Conservation (phyloP, 2,888 invertebrate genomes). For the Tinea semifulvella region DNA sequence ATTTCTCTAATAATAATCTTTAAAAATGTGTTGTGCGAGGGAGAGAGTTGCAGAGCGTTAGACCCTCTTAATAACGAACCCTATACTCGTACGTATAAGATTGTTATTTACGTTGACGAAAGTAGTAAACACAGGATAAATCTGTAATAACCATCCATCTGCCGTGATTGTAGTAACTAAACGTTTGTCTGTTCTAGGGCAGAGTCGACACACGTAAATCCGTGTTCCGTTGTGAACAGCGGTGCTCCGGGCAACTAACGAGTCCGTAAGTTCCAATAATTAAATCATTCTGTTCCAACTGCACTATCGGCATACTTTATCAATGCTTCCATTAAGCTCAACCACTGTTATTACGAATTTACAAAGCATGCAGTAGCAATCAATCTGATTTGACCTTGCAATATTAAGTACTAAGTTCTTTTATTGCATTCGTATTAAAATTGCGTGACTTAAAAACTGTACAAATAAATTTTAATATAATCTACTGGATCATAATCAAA, state of each 20-base stretch:
- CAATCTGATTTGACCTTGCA: too few relatives aligned
- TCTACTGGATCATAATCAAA: too few relatives aligned
- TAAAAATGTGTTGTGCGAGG: too few relatives aligned
- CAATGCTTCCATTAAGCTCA: conserved; percentile 27
- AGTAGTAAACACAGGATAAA: conserved; percentile 1
- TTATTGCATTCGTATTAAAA: too few relatives aligned
- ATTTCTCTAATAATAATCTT: too few relatives aligned
- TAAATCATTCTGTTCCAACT: conserved; percentile 31
- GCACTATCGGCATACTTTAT: conserved; percentile 29
- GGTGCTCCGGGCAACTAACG: conserved; percentile 23
- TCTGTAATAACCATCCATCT: conserved; percentile 13
- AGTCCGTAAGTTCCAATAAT: conserved; percentile 33
- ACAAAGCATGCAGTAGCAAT: conserved; percentile 13
- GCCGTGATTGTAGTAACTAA: conserved; percentile 5
- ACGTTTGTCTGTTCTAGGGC: conserved; percentile 6
- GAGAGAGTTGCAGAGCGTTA: too few relatives aligned
- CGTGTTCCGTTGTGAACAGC: conserved; percentile 18
- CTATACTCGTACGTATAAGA: too few relatives aligned
- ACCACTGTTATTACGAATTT: conserved; percentile 36
- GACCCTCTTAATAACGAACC: too few relatives aligned
- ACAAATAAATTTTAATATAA: too few relatives aligned
- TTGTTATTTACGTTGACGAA: neutral
- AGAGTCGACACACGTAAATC: conserved; percentile 16
- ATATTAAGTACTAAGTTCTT: too few relatives aligned
- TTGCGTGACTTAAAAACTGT: too few relatives aligned